Evolutionary conservation across 2,888 invertebrate species (phyloP), one percentile per base, ranked within the genome.

Genomic region (Catocala fraxini): DNA sequence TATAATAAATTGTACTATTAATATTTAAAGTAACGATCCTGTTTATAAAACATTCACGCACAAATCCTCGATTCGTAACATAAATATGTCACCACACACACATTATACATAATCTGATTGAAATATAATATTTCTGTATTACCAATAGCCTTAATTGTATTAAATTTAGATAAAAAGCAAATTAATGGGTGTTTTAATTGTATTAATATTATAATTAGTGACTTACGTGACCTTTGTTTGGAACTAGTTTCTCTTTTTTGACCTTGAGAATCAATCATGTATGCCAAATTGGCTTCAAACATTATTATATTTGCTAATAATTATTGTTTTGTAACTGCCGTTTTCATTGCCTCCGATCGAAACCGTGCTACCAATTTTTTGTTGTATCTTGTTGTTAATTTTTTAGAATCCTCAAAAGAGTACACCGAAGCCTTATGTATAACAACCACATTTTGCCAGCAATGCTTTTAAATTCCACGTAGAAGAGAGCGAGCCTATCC

Each of bases 151-250:
- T 57, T 62, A 66, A 63, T 66, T 68, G 65, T 54, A 69, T 71
- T 65, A 74, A 72, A 78, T 70, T 67, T 61, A 64, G 70, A 79
- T 79, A 71, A 74, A 66, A 51, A 47, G 55, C 63, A 59, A 71
- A 55, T 70, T 63, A 39, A 65, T 54, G 47, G 45, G 34, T 53
- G 12, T 61, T 15, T 70, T 77, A 76, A 79, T 77, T 73, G 69
- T 60, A 35, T 25, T 57, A 65, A 51, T 77, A 79, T 79, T 77
- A 33, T 77, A 79, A 77, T 79, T 59, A 63, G 65, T 59, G 56
- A 54, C 39, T 52, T 63, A 49, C 45, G 45, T 68, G 71, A 77
- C 73, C 70, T 77, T 73, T 77, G 49, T 69, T 70, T 55, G 11
- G 41, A 63, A 72, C 68, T 33, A 35, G 73, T 71, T 70, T 56